Conservation (phyloP, 2,888 invertebrate species). For the Polydrusus tereticollis region DNA sequence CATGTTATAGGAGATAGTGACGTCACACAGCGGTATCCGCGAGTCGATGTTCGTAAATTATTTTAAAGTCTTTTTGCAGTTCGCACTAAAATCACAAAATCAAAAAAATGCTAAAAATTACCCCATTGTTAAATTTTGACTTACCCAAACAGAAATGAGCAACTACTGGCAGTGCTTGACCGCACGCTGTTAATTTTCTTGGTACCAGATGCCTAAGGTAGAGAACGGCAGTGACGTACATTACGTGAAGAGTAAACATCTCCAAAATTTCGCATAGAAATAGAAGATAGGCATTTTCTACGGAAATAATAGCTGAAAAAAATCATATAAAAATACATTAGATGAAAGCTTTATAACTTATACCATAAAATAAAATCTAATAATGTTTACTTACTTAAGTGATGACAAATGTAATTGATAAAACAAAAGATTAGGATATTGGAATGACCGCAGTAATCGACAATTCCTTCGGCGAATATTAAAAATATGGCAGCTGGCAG, state of each 20-base stretch:
- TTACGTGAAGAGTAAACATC: slow-evolving; percentile 81
- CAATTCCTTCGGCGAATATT: slow-evolving; percentile 84
- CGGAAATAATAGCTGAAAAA: slow-evolving; percentile 71
- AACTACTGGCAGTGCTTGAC: slow-evolving; percentile 83
- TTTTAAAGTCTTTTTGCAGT: too few relatives aligned
- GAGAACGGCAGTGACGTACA: slow-evolving; percentile 84
- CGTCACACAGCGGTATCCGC: too few relatives aligned
- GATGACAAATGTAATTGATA: slow-evolving; percentile 82
- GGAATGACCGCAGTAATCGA: slow-evolving; percentile 86
- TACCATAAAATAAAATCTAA: too few relatives aligned
- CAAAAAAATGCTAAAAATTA: too few relatives aligned
- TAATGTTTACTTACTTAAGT: slow-evolving; percentile 74
- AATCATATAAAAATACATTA: not conserved
- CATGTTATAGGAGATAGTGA: too few relatives aligned
- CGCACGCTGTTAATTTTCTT: slow-evolving; percentile 80
- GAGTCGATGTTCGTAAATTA: too few relatives aligned
- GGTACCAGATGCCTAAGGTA: slow-evolving; percentile 87
- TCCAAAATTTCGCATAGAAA: slow-evolving; percentile 80
- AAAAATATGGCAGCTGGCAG: slow-evolving; percentile 79
- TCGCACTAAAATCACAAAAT: too few relatives aligned
- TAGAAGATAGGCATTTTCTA: slow-evolving; percentile 74
- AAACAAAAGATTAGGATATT: slow-evolving; percentile 88
- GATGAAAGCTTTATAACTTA: too few relatives aligned
- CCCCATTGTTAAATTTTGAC: not conserved
- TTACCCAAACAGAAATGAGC: slow-evolving; percentile 83